Evolutionary conservation across 2,797 vertebrate genomes (phyloP).

Genomic region (Dendrocincla fuliginosa): DNA sequence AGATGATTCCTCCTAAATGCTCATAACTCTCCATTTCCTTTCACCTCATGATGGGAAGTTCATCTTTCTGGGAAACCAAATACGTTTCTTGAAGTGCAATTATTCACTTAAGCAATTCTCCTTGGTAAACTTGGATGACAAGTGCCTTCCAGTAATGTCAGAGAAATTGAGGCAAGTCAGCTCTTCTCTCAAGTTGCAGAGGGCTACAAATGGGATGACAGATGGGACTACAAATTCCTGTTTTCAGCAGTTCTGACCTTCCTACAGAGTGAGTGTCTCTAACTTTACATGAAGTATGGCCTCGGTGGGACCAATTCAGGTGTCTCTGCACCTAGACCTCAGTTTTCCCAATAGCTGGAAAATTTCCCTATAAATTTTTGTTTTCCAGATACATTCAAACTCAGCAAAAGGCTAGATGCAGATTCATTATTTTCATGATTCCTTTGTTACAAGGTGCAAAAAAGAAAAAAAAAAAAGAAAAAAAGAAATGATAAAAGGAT

Average conservation of each 20-base stretch:
- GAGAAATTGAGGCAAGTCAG: not conserved
- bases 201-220: too few relatives aligned
- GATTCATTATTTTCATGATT: not conserved
- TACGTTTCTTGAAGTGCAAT: not conserved
- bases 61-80: not conserved
- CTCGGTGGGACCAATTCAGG: not conserved
- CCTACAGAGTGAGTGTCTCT: not conserved
- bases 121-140: not conserved
- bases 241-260: not conserved
- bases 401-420: not conserved
- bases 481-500: too few relatives aligned
- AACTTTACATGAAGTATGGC: not conserved
- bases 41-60: not conserved
- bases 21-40: not conserved
- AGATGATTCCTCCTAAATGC: not conserved
- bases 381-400: not conserved
- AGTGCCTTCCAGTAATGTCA: not conserved
- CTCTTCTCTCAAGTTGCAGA: not conserved
- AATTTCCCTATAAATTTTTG: not conserved
- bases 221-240: not conserved
- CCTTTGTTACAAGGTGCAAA: not conserved
- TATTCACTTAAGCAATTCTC: not conserved
- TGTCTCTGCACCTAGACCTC: not conserved
- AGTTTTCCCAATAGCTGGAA: rapidly evolving
- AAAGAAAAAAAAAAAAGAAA: not conserved